Evolutionary conservation across 2,113 vertebrate genomes (phyloP).

Genomic region (Balaeniceps rex): DNA sequence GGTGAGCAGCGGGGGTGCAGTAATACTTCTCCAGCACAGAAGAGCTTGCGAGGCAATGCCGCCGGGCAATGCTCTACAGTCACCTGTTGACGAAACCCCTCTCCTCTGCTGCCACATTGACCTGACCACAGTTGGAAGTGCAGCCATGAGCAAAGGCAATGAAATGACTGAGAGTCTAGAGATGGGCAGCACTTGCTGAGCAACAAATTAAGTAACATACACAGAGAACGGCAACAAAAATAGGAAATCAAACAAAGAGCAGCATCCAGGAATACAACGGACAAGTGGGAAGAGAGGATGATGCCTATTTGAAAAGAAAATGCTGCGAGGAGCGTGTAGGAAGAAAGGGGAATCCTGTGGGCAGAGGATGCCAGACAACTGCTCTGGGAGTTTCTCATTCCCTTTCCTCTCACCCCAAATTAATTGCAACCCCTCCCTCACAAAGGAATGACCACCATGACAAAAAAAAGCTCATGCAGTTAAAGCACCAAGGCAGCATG

Average conservation of each 20-base stretch:
- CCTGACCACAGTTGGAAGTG: rapidly evolving
- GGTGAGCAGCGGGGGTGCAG: not conserved
- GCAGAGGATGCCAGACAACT: not conserved
- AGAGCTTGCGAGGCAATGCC: rapidly evolving
- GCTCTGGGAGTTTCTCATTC: not conserved
- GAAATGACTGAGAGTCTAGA: not conserved
- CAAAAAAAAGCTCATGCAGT: not conserved
- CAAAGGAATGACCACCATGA: not conserved
- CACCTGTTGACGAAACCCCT: not conserved
- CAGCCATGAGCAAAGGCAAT: not conserved
- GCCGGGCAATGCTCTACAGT: rapidly evolving
- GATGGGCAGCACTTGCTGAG: not conserved
- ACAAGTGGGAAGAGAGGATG: not conserved
- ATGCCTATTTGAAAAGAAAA: not conserved
- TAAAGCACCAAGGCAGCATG: not conserved
- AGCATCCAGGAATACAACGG: not conserved
- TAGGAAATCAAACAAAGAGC: not conserved
- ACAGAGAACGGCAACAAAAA: not conserved
- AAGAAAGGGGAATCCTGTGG: not conserved
- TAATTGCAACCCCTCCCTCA: not conserved
- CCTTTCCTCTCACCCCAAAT: not conserved
- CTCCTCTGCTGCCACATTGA: not conserved
- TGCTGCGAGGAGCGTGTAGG: not conserved
- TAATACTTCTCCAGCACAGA: not conserved
- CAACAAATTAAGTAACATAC: not conserved